These are phyloP conservation scores for Pseudomyrmex sp. DNA, from an alignment of 1,140 invertebrate genomes.

Conservation along the genomic window DNA sequence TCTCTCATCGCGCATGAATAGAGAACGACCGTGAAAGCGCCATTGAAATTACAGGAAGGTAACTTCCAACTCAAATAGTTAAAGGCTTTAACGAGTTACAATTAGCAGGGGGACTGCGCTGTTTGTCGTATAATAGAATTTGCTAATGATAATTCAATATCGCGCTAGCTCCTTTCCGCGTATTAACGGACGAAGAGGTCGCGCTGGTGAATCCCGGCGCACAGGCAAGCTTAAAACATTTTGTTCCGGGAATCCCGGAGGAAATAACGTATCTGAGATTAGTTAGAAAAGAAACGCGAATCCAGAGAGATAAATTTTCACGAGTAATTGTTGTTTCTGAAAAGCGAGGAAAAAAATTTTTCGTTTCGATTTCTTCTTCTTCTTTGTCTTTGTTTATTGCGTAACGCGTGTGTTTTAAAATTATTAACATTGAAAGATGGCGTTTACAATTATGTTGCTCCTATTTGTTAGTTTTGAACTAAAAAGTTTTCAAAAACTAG, in stretches of 20 bases:
- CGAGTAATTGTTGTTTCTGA: slow-evolving; percentile 39
- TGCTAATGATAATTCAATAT: slow-evolving; percentile 73
- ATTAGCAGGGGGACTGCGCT: slow-evolving; percentile 71
- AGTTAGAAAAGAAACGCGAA: slow-evolving; percentile 51
- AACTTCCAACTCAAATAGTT: slow-evolving; percentile 82
- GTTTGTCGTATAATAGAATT: slow-evolving; percentile 71
- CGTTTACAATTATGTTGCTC: not conserved
- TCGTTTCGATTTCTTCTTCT: not conserved
- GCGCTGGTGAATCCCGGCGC: slow-evolving; percentile 25
- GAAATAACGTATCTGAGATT: slow-evolving; percentile 60
- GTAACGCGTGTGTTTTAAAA: not conserved
- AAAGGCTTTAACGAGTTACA: slow-evolving; percentile 81
- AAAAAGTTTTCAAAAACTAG: too few relatives aligned
- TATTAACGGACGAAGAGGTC: slow-evolving; percentile 49
- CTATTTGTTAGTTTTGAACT: not conserved
- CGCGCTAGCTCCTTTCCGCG: slow-evolving; percentile 61
- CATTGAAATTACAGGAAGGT: slow-evolving; percentile 80
- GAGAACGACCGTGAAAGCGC: slow-evolving; percentile 78
- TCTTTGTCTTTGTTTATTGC: not conserved
- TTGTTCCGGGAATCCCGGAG: slow-evolving; percentile 38
- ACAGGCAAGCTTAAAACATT: slow-evolving; percentile 53
- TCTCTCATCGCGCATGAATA: slow-evolving; percentile 78
- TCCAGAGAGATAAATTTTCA: slow-evolving; percentile 34
- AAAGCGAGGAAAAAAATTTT: slow-evolving; percentile 15
- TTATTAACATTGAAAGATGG: slow-evolving; percentile 7